Conservation (phyloP, 92 coral and sea anemone genomes). For the Desmophyllum pertusum region DNA sequence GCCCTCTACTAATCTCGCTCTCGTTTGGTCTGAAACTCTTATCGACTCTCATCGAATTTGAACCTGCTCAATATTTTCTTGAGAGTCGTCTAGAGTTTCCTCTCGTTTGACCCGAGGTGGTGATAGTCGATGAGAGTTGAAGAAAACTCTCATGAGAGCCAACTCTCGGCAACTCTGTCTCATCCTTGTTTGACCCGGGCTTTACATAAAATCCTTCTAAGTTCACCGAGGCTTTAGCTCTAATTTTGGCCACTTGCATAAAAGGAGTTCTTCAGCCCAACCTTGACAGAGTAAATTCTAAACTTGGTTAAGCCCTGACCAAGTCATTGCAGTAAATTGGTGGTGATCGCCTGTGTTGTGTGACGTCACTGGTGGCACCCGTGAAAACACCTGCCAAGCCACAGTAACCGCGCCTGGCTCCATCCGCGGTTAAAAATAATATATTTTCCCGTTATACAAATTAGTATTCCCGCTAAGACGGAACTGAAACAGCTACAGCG, state of each 20-base stretch:
- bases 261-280: background rate
- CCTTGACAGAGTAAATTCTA: conserved; percentile 6
- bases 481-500: conserved; percentile 15
- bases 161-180: too few relatives aligned
- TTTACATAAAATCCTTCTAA: too few relatives aligned
- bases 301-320: background rate
- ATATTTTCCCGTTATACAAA: background rate
- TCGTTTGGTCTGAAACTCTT: too few relatives aligned
- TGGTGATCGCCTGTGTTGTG: background rate
- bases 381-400: conserved; percentile 16
- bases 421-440: conserved; percentile 4
- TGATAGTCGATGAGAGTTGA: too few relatives aligned
- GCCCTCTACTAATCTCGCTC: too few relatives aligned
- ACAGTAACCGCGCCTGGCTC: background rate
- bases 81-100: too few relatives aligned
- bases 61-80: too few relatives aligned
- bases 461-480: conserved; percentile 6
- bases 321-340: background rate
- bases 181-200: too few relatives aligned
- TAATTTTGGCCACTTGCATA: background rate
- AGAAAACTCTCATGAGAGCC: too few relatives aligned
- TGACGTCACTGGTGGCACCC: conserved; percentile 13
- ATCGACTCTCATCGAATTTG: too few relatives aligned
- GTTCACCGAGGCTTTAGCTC: background rate
- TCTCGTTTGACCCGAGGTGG: too few relatives aligned